Evolutionary conservation across 2,888 invertebrate genomes (phyloP), one percentile per base, ranked within the genome.

Genomic region (Helobdella robusta): DNA sequence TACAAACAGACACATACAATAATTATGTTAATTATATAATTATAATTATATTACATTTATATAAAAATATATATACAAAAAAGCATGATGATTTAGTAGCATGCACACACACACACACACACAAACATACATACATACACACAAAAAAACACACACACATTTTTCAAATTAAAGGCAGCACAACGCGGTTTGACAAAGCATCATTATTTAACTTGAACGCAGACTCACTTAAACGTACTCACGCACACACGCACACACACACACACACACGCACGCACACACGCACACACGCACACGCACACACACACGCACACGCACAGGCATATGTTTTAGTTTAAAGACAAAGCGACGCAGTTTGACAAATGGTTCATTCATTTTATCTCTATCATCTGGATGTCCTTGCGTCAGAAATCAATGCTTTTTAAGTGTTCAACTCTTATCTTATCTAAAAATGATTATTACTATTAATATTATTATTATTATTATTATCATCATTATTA

Each of bases 71-170:
- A 6, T 30, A 35, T 15, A n/a, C 23, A 25, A 23, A 50, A 20
- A 64, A 34, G 6, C 35, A 36, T 40, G 44, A 11, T 25, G 18
- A 64, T 54, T 52, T 40, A 66, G 28, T 36, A 36, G 36, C 8
- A 66, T 44, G 54, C 52, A 66, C 40, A 68, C 59, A 63, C 64
- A 68, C 59, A 40, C 64, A 68, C 50, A 59, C 59, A 66, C 59
- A 58, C 58, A 68, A 28, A 59, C 63, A 63, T 46, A 63, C 59
- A 59, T 46, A 66, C 59, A 59, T 28, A 66, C 36, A 59, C 50
- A 59, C 59, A 32, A 44, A 59, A 48, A 63, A 44, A 66, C 63
- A 64, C 56, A 56, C 44, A 64, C 56, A 23, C 54, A n/a, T n/a
- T n/a, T n/a, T n/a, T n/a, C n/a, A n/a, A n/a, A n/a, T n/a, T n/a